A percentile compares a stretch with the other conserved stretches of the same genome.
phyloP scores from a whole-genome alignment of 2,113 vertebrate species.

The Harpagus bidentatus region DNA sequence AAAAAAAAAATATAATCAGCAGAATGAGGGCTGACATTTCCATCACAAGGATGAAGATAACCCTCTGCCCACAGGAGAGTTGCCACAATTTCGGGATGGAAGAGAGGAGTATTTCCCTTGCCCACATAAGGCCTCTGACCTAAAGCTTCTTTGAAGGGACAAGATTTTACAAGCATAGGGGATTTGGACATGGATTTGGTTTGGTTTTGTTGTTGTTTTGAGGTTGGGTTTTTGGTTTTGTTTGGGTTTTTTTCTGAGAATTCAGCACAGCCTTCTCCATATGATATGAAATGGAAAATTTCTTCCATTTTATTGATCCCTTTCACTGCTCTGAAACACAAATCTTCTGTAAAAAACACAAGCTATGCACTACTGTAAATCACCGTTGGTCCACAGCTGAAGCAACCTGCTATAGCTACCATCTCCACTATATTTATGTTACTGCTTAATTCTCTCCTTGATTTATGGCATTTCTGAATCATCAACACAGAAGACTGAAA shows the following conservation, averaged over 20 bases:
- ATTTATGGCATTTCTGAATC: conserved; percentile 3
- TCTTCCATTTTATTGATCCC: background rate
- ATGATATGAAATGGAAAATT: background rate
- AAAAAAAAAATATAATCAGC: background rate
- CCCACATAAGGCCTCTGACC: background rate
- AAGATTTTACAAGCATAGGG: background rate
- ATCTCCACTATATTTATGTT: background rate
- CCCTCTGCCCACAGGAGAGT: background rate
- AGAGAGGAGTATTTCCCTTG: background rate
- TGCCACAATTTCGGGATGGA: background rate
- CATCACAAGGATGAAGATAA: background rate
- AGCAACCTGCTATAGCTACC: background rate
- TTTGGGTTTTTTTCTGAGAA: background rate
- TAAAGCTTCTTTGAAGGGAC: background rate
- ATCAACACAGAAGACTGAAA: background rate
- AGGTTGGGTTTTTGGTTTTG: accelerated
- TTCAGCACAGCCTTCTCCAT: background rate
- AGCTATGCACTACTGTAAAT: background rate
- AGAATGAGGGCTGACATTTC: background rate
- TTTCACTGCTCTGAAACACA: background rate
- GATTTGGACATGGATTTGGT: background rate
- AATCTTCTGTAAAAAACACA: background rate
- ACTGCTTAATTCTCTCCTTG: background rate
- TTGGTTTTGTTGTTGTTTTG: background rate
- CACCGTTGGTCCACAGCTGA: background rate